These are phyloP conservation scores for Drosophila fulvimacula DNA, from an alignment of 2,888 invertebrate genomes.

Conservation along the genomic window DNA sequence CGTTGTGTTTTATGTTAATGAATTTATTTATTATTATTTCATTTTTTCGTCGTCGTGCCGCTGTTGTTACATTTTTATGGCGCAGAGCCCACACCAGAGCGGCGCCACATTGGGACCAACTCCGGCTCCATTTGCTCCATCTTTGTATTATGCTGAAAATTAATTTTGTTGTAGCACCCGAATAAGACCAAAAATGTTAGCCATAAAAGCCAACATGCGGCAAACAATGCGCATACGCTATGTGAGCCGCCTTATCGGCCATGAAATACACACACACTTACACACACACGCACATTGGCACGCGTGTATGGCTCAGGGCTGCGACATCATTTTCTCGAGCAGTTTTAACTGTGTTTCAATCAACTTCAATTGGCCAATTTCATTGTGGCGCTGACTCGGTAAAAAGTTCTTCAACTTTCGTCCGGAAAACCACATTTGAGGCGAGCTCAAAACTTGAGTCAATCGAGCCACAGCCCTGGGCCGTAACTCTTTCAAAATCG, in stretches of 20 bases:
- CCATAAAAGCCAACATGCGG: constrained; percentile 67
- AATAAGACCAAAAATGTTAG: constrained; percentile 50
- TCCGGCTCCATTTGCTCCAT: constrained; percentile 8
- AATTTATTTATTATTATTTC: constrained; percentile 79
- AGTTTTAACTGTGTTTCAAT: constrained; percentile 39
- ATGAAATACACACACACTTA: constrained; percentile 39
- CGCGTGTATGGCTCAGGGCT: constrained; percentile 3
- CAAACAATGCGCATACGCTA: constrained; percentile 71
- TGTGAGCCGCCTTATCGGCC: constrained; percentile 58
- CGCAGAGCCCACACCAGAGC: not conserved
- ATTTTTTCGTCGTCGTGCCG: constrained; percentile 43
- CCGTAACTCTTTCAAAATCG: constrained; percentile 14
- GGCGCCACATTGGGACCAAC: constrained; percentile 9
- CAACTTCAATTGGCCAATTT: constrained; percentile 36
- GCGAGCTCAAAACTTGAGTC: not conserved
- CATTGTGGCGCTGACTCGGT: constrained; percentile 11
- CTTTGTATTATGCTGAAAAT: constrained; percentile 52
- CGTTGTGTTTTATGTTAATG: constrained; percentile 76
- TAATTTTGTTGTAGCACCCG: constrained; percentile 65
- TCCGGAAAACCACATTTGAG: not conserved
- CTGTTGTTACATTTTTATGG: constrained; percentile 55
- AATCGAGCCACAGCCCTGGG: constrained; percentile 18
- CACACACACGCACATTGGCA: not conserved
- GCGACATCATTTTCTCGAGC: constrained; percentile 23
- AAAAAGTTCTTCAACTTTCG: not conserved